Conservation (phyloP, 2,113 vertebrate species). For the Mastomys natalensis region DNA sequence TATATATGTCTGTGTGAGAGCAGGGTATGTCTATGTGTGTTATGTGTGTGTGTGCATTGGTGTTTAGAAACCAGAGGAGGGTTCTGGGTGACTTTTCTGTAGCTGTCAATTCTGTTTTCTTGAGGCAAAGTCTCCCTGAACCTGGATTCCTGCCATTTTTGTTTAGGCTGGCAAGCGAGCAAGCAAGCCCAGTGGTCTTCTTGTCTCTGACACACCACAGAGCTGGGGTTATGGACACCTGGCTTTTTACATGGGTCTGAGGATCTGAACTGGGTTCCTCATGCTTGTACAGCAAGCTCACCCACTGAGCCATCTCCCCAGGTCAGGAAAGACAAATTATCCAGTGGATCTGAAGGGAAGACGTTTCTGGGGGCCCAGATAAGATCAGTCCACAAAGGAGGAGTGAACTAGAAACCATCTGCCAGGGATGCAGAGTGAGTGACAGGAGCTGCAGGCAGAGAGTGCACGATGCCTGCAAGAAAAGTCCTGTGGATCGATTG, state of each 20-base stretch:
- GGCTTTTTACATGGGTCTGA: not conserved
- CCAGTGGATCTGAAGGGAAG: not conserved
- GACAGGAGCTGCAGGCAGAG: not conserved
- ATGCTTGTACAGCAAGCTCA: not conserved
- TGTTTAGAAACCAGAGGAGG: not conserved
- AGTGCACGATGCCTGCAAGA: rapidly evolving
- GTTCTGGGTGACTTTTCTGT: not conserved
- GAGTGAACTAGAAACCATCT: not conserved
- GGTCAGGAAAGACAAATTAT: not conserved
- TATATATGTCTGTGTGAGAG: not conserved
- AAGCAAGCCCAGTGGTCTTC: not conserved
- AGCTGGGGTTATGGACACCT: not conserved
- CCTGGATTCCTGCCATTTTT: not conserved
- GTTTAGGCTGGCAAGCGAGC: not conserved
- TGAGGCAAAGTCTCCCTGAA: not conserved
- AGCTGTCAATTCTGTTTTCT: not conserved
- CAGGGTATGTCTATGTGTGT: not conserved
- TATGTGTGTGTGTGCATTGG: not conserved
- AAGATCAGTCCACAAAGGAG: not conserved
- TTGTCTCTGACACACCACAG: too few species aligned
- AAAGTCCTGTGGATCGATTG: not conserved
- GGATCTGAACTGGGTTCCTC: not conserved
- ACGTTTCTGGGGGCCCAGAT: not conserved
- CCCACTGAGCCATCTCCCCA: not conserved
- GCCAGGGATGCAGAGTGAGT: not conserved